Conservation (phyloP, 2,888 invertebrate genomes). For the Xestia xanthographa region DNA sequence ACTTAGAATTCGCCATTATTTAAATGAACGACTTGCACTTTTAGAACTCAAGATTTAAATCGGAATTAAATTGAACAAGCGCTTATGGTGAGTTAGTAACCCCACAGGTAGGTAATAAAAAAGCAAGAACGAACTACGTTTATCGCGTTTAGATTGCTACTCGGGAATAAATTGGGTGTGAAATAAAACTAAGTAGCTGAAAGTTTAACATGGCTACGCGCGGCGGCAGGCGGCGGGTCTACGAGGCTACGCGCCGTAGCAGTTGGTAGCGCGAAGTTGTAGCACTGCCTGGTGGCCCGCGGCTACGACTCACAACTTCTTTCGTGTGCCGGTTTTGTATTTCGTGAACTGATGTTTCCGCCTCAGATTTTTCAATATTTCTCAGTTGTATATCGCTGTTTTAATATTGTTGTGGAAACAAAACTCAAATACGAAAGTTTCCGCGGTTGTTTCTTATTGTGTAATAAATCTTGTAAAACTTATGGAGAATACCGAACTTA, state of each 20-base stretch:
- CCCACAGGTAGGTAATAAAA: slow-evolving; percentile 71
- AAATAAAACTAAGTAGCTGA: slow-evolving; percentile 84
- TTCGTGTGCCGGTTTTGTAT: slow-evolving; percentile 73
- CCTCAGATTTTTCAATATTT: slow-evolving; percentile 78
- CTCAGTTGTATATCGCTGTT: slow-evolving; percentile 75
- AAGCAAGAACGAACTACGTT: slow-evolving; percentile 72
- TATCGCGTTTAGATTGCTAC: slow-evolving; percentile 76
- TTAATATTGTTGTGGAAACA: slow-evolving; percentile 74
- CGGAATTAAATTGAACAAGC: slow-evolving; percentile 53
- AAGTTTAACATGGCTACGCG: slow-evolving; percentile 77
- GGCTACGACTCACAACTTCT: slow-evolving; percentile 75
- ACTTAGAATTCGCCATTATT: slow-evolving; percentile 17
- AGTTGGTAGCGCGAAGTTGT: slow-evolving; percentile 66
- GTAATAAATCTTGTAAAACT: slow-evolving; percentile 74
- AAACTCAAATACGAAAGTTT: slow-evolving; percentile 72
- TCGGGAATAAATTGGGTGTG: slow-evolving; percentile 81
- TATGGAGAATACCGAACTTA: slow-evolving; percentile 56
- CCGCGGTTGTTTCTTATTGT: slow-evolving; percentile 69
- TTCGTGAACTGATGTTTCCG: slow-evolving; percentile 74
- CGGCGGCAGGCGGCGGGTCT: slow-evolving; percentile 27
- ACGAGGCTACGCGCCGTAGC: slow-evolving; percentile 58
- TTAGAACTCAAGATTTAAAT: slow-evolving; percentile 40
- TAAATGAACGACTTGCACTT: slow-evolving; percentile 26
- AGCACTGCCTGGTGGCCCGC: slow-evolving; percentile 35
- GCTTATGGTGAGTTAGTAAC: slow-evolving; percentile 51